Evolutionary conservation across 2,113 vertebrate species (phyloP), one percentile per base, ranked within the genome.

Genomic region (Ameiurus melas): DNA sequence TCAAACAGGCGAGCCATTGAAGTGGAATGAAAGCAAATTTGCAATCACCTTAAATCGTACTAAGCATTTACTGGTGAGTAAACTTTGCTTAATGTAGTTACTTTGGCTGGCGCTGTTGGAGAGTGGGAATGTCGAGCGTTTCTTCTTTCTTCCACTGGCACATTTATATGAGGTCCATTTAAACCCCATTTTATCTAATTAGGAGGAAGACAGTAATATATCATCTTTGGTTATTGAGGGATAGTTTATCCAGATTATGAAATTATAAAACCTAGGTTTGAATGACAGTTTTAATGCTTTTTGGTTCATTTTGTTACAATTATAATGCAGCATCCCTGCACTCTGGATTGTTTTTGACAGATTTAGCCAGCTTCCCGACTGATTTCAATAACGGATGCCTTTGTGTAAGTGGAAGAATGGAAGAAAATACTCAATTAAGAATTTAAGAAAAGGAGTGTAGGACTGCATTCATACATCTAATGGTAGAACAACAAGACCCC

Each of bases 1-100:
- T 97, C 95, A 94, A 94, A 94, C 95, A 94, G 94, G 90, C 92
- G 92, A 86, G 91, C 93, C 92, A 96, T 96, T 97, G 96, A 96
- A 97, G 95, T 96, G 90, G 92, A 97, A 96, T 97, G 95, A 97
- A 97, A 97, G 96, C 94, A 97, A 96, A 97, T 96, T 96, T 96
- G 95, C 95, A 95, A 96, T 96, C 96, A 96, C 95, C 95, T 96
- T 94, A 96, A 96, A 95, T 96, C 97, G 95, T 93, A 92, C 87
- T 95, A 95, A 95, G 94, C 95, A 93, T 94, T 96, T 96, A 94
- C 90, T 95, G 95, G 96, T 96, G 95, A 96, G 96, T 95, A 97
- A 96, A 97, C 95, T 96, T 97, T 95, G 94, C 95, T 94, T 96
- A 96, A 96, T 96, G 96, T 94, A 96, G 96, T 97, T 96, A 96